These are phyloP conservation scores for Eciton burchellii DNA, from an alignment of 1,140 invertebrate genomes.

Conservation along the genomic window DNA sequence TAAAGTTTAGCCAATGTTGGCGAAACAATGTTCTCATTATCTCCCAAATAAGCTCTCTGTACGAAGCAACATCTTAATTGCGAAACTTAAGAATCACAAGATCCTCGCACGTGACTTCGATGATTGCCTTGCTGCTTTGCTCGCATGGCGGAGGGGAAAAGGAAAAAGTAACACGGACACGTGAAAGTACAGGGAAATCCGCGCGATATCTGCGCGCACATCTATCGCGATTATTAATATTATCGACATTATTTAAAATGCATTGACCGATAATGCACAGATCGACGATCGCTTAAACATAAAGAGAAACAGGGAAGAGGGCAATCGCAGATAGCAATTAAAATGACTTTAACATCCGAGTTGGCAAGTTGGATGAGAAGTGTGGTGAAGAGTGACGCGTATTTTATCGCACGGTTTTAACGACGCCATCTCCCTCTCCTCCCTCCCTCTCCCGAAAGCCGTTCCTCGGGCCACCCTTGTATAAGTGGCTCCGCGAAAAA, in stretches of 20 bases:
- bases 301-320: not conserved
- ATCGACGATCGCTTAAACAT: not conserved
- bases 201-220: too few species aligned
- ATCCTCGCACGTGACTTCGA: not conserved
- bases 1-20: slow-evolving; percentile 21
- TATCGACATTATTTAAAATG: slow-evolving; percentile 6
- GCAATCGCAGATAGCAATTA: slow-evolving; percentile 21
- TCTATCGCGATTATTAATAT: too few species aligned
- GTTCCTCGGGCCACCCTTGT: slow-evolving; percentile 11
- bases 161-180: not conserved
- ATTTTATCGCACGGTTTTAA: slow-evolving; percentile 38
- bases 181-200: not conserved
- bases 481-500: slow-evolving; percentile 71
- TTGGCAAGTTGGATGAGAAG: slow-evolving; percentile 7
- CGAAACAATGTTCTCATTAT: slow-evolving; percentile 43
- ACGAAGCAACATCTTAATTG: slow-evolving; percentile 2
- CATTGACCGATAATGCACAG: slow-evolving; percentile 1
- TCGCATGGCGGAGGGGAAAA: not conserved
- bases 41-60: slow-evolving; percentile 2
- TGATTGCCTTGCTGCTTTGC: not conserved
- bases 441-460: slow-evolving; percentile 42
- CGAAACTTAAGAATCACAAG: not conserved
- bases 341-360: not conserved
- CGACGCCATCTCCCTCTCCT: slow-evolving; percentile 5
- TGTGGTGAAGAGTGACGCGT: not conserved